Base-by-base conservation (phyloP, 2,888 invertebrate genomes). In the Drosophila longiperda region DNA sequence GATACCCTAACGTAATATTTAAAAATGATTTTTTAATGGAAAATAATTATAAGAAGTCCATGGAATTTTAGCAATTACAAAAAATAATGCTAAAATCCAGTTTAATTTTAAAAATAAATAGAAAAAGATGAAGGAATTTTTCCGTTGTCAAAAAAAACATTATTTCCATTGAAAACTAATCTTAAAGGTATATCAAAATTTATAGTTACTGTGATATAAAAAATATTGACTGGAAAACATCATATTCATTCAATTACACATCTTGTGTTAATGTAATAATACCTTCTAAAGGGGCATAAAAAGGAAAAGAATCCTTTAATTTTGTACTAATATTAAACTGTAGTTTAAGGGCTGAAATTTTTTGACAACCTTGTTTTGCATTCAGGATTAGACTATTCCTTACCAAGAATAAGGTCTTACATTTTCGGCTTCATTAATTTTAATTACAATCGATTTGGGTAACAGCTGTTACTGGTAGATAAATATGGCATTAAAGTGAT, bases 131-230 rank as follows among this genome's bases (percentile, higher is more conserved):
- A 29, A 29, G 1, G 5, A 29, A 6, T 29, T 29, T 29, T 9
- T 20, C 0, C 20, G 12, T 38, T n/a, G 9, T n/a, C 9, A 9
- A n/a, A n/a, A 9, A 40, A n/a, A n/a, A 40, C n/a, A n/a, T 11
- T 1, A 2, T 11, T 9, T n/a, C 0, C 1, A n/a, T 9, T 2
- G n/a, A n/a, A n/a, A 3, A 2, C 1, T n/a, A 4, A n/a, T 9
- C 17, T 9, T 40, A 4, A n/a, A 9, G 1, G 15, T 45, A 15
- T 15, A 15, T 45, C 15, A 15, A 23, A 23, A 15, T n/a, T n/a
- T n/a, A n/a, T n/a, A n/a, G n/a, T n/a, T 23, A 23, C 23, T 23
- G 23, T 23, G 23, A 23, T 23, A 23, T 23, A 23, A 1, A 1
- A 23, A 23, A 3, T 12, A 12, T 20, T 12, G 7, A 45, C 8